Percentiles rank a stretch among this genome's conserved stretches.
These are phyloP conservation scores for Chesias legatella DNA, from an alignment of 2,888 invertebrate genomes.

Conservation along the genomic window DNA sequence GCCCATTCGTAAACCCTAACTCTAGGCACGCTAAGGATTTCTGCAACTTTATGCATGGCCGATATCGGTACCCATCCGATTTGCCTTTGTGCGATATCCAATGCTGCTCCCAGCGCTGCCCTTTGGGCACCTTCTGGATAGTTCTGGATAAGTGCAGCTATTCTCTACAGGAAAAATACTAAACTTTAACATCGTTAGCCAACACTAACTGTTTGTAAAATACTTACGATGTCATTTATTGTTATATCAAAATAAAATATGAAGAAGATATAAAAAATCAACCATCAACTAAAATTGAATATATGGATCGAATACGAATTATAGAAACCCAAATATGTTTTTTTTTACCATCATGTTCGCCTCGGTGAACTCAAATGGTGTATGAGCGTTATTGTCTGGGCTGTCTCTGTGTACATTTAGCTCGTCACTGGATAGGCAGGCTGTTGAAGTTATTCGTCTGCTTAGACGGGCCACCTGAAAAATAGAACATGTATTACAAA, in stretches of 20 bases:
- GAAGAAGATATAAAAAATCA: no score
- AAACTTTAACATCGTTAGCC: no score
- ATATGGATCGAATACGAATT: no score
- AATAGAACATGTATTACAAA: no score
- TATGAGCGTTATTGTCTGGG: constrained; percentile 47
- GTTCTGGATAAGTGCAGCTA: constrained; percentile 53
- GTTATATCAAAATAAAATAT: no score
- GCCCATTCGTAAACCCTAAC: constrained; percentile 66
- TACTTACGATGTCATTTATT: no score
- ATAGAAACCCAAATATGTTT: constrained; percentile 4
- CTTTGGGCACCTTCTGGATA: constrained; percentile 60
- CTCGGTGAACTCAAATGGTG: constrained; percentile 63
- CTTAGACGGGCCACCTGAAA: constrained; percentile 33
- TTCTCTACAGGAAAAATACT: constrained; percentile 43
- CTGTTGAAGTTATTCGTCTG: constrained; percentile 41
- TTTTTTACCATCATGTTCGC: constrained; percentile 60
- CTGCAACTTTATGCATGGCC: constrained; percentile 67
- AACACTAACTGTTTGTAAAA: no score
- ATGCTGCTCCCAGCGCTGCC: constrained; percentile 45
- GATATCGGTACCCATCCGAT: constrained; percentile 71
- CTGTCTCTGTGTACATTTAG: constrained; percentile 56
- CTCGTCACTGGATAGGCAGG: constrained; percentile 43
- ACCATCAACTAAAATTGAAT: no score
- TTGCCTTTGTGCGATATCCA: constrained; percentile 67
- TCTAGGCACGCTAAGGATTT: constrained; percentile 55